These are phyloP conservation scores for Pogonognathellus flavescens DNA, from an alignment of 1,140 invertebrate species.

Conservation along the genomic window DNA sequence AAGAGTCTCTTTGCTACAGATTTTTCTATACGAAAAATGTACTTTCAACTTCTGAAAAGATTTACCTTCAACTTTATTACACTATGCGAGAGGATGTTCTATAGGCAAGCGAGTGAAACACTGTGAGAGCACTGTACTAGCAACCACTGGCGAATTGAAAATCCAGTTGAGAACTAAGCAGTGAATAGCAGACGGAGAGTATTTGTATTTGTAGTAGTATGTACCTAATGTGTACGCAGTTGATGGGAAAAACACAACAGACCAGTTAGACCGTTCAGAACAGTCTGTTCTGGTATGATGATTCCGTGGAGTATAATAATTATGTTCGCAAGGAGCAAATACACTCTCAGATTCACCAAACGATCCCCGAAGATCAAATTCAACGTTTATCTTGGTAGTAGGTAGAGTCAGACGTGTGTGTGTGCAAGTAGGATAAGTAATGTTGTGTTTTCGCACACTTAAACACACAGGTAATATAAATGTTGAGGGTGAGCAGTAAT, in stretches of 20 bases:
- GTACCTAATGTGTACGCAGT: conserved; percentile 3
- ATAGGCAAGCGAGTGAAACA: conserved; percentile 5
- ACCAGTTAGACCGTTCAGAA: background rate
- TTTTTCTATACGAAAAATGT: background rate
- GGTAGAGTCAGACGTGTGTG: background rate
- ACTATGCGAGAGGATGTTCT: background rate
- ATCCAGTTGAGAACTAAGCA: conserved; percentile 30
- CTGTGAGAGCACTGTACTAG: conserved; percentile 23
- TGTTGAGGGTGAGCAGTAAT: no score
- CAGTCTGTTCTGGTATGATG: background rate
- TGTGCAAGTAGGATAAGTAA: background rate
- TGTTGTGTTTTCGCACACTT: background rate
- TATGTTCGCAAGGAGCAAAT: conserved; percentile 13
- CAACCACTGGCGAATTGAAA: conserved; percentile 14
- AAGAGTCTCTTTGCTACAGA: background rate
- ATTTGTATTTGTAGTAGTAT: background rate
- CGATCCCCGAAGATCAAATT: conserved; percentile 18
- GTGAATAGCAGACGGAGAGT: background rate
- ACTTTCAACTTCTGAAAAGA: conserved; percentile 10
- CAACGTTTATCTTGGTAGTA: background rate
- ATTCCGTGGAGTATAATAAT: background rate
- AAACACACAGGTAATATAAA: background rate
- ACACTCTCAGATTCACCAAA: background rate
- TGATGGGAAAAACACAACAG: background rate
- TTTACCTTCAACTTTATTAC: background rate